These are phyloP conservation scores for Temnothorax ravouxi DNA, from an alignment of 2,888 invertebrate genomes.

Conservation along the genomic window DNA sequence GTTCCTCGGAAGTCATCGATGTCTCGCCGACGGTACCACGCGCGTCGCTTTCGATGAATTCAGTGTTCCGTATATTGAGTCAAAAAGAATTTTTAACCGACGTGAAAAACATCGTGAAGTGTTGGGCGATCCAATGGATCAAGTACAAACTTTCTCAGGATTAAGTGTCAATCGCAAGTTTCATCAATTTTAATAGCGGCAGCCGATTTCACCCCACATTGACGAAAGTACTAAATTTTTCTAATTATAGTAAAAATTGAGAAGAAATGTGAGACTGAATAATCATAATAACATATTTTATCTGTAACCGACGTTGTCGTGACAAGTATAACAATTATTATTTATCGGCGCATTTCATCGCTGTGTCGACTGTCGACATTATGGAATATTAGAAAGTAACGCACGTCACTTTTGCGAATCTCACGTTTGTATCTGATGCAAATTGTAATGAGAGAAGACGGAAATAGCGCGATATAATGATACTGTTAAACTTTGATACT, in stretches of 20 bases:
- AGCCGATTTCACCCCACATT: background rate
- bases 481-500: slow-evolving; percentile 7
- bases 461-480: background rate
- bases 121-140: slow-evolving; percentile 8
- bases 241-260: background rate
- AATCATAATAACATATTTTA: background rate
- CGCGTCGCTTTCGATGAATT: background rate
- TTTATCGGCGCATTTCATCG: background rate
- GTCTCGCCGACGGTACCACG: slow-evolving; percentile 25
- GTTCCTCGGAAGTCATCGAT: background rate
- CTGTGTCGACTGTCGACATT: background rate
- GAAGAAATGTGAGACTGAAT: background rate
- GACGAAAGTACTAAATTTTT: background rate
- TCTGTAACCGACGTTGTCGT: background rate
- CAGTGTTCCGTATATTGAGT: background rate
- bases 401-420: background rate
- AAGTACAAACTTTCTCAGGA: background rate
- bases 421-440: background rate
- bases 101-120: slow-evolving; percentile 25
- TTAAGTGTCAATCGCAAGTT: slow-evolving; percentile 6
- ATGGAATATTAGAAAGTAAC: background rate
- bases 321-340: background rate
- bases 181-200: background rate
- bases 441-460: background rate
- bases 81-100: background rate